Evolutionary conservation across 64 coral and sea anemone species (phyloP).

Genomic region (Stichodactyla mertensii): DNA sequence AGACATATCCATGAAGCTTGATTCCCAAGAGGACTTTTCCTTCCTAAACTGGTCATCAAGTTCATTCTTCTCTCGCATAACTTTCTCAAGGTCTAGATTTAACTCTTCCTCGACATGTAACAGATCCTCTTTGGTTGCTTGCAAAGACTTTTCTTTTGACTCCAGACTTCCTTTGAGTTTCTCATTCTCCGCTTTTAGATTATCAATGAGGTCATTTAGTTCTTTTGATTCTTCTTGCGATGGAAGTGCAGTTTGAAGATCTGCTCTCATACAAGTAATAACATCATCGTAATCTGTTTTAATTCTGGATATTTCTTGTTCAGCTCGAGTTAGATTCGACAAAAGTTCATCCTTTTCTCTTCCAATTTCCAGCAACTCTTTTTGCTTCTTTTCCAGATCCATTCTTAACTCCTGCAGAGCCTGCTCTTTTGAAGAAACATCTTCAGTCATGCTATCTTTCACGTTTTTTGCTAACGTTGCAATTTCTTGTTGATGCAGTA

Average conservation of each 20-base stretch:
- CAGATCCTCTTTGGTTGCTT: conserved; percentile 4
- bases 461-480: neutral
- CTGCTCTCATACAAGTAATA: neutral
- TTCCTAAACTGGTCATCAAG: conserved; percentile 2
- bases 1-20: conserved; percentile 26
- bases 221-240: neutral
- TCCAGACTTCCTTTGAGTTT: neutral
- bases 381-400: neutral
- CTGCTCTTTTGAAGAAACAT: neutral
- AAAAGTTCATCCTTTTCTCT: neutral
- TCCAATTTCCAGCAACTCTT: neutral
- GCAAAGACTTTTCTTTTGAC: neutral
- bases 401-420: neutral
- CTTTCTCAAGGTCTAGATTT: conserved; percentile 24
- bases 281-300: neutral
- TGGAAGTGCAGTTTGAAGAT: conserved; percentile 15
- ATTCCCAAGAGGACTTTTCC: neutral
- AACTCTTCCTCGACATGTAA: conserved; percentile 13
- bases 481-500: neutral
- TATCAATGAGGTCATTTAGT: neutral
- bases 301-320: neutral
- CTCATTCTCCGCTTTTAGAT: neutral
- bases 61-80: conserved; percentile 7
- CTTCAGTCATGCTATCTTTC: neutral
- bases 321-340: neutral